These are phyloP conservation scores for Aphelinus certus DNA, from an alignment of 1,140 invertebrate genomes.

Conservation along the genomic window DNA sequence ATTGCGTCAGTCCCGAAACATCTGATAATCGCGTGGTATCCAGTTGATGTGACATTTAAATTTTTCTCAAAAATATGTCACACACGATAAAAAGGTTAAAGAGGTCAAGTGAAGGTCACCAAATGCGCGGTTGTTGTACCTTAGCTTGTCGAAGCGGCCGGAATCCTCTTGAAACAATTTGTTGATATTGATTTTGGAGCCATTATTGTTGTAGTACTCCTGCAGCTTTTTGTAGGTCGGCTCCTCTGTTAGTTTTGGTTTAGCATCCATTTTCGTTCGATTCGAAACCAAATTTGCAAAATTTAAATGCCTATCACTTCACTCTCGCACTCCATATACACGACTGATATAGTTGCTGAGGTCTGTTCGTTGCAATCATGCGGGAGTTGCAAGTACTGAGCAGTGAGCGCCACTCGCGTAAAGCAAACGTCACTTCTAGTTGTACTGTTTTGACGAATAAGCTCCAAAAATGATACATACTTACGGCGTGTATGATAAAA, in stretches of 20 bases:
- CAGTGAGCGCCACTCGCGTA: no score
- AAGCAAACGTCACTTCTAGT: no score
- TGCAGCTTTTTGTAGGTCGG: conserved; percentile 77
- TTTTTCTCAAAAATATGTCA: neutral
- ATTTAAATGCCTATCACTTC: no score
- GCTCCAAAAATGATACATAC: no score
- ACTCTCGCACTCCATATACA: no score
- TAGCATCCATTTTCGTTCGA: conserved; percentile 58
- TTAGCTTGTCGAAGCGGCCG: conserved; percentile 82
- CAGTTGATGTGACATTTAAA: conserved; percentile 24
- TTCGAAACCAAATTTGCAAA: no score
- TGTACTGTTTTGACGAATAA: no score
- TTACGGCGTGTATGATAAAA: no score
- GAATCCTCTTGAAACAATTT: conserved; percentile 81
- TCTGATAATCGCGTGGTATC: neutral
- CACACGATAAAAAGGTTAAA: conserved; percentile 15
- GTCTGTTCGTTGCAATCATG: no score
- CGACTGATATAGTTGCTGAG: no score
- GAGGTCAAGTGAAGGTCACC: conserved; percentile 57
- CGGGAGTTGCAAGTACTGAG: no score
- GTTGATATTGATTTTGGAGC: conserved; percentile 78
- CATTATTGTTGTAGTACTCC: conserved; percentile 75
- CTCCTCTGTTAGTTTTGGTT: conserved; percentile 71
- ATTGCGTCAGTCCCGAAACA: neutral
- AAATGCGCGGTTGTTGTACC: conserved; percentile 66